A percentile compares a stretch with the other conserved stretches of the same genome.
These are phyloP conservation scores for Kradibia gibbosae DNA, from an alignment of 1,140 invertebrate genomes.

Conservation along the genomic window DNA sequence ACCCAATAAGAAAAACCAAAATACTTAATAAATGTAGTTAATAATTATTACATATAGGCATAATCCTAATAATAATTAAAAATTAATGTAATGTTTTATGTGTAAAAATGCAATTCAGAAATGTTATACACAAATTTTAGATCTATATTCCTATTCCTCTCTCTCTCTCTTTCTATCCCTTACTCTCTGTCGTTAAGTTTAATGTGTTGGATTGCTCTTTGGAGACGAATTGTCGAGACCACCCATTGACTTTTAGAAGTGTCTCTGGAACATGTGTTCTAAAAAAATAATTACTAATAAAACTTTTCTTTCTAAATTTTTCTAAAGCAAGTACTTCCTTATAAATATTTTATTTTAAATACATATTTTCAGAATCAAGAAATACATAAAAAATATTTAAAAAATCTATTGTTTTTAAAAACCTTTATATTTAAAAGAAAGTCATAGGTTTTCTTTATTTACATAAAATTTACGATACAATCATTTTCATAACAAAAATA, in stretches of 20 bases:
- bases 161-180: too few relatives aligned
- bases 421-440: too few relatives aligned
- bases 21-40: too few relatives aligned
- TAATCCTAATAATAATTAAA: too few relatives aligned
- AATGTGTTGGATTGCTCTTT: slow-evolving; percentile 12
- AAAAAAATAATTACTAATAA: slow-evolving; percentile 11
- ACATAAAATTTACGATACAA: background rate
- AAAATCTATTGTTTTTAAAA: too few relatives aligned
- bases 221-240: too few relatives aligned
- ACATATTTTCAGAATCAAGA: background rate
- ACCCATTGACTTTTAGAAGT: slow-evolving; percentile 49
- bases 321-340: background rate
- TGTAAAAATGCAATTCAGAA: background rate
- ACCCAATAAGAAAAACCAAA: too few relatives aligned
- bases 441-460: too few relatives aligned
- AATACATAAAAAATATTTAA: too few relatives aligned
- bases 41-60: too few relatives aligned
- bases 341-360: background rate
- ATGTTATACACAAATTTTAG: background rate
- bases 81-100: background rate
- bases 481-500: background rate
- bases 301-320: slow-evolving; percentile 6
- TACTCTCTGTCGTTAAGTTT: slow-evolving; percentile 32
- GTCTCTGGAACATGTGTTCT: slow-evolving; percentile 11
- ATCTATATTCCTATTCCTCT: too few relatives aligned